Evolutionary conservation across 2,113 vertebrate genomes (phyloP).

Genomic region (Tenebrosternarchus preto): DNA sequence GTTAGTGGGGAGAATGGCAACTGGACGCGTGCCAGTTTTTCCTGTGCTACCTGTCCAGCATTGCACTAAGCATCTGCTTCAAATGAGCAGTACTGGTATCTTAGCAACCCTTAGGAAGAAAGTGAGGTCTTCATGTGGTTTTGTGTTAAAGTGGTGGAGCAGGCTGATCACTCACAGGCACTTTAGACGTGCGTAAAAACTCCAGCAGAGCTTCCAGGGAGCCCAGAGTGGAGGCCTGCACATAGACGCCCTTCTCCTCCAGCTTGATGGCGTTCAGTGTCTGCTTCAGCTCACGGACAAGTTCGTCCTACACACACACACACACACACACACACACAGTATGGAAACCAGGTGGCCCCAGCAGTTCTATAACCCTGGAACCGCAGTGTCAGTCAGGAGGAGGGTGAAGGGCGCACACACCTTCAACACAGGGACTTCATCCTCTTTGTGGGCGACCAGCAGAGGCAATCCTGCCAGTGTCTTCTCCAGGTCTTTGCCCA

Average conservation of each 20-base stretch:
- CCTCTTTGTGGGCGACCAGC: conserved; percentile 90
- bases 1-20: too few relatives aligned
- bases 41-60: too few relatives aligned
- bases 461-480: conserved; percentile 91
- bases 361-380: neutral
- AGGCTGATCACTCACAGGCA: conserved; percentile 79
- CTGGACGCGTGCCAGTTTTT: too few relatives aligned
- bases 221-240: conserved; percentile 95
- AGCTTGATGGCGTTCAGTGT: conserved; percentile 94
- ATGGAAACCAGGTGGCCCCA: neutral
- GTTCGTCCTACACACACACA: conserved; percentile 81
- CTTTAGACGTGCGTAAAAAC: conserved; percentile 92
- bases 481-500: conserved; percentile 97
- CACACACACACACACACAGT: conserved; percentile 19
- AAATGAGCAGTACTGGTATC: too few relatives aligned
- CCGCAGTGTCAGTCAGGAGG: too few relatives aligned
- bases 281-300: conserved; percentile 94
- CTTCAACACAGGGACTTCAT: conserved; percentile 92
- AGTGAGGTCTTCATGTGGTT: too few relatives aligned
- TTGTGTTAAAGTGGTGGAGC: too few relatives aligned
- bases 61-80: too few relatives aligned
- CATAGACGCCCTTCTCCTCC: conserved; percentile 98
- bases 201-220: conserved; percentile 97
- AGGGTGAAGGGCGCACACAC: conserved; percentile 63
- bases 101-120: too few relatives aligned